Evolutionary conservation across 2,797 vertebrate genomes (phyloP).

Genomic region (Urocyon cinereoargenteus): DNA sequence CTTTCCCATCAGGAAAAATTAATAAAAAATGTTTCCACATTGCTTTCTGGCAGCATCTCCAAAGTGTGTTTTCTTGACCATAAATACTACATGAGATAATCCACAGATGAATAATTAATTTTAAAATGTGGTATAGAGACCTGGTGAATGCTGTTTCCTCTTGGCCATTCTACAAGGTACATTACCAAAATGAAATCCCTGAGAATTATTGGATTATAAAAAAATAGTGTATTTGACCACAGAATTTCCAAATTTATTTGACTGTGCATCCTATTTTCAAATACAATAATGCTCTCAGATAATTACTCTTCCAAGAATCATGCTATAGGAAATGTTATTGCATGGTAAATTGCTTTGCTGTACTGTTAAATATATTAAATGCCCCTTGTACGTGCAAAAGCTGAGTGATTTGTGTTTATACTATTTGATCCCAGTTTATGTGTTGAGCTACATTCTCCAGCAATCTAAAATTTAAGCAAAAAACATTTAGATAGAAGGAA

Average conservation of each 20-base stretch:
- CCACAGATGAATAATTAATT: background rate
- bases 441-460: background rate
- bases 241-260: background rate
- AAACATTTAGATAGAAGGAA: background rate
- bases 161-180: background rate
- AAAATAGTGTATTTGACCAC: background rate
- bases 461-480: background rate
- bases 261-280: constrained; percentile 9
- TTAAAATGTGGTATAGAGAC: background rate
- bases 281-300: background rate
- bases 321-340: background rate
- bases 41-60: background rate
- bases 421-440: background rate
- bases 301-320: background rate
- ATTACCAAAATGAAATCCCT: background rate
- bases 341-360: background rate
- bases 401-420: background rate
- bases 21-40: background rate
- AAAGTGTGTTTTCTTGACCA: background rate
- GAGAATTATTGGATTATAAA: constrained; percentile 14
- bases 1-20: background rate
- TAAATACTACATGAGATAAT: background rate
- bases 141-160: background rate
- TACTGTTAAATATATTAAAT: background rate
- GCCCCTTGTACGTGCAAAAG: background rate